Evolutionary conservation across 2,113 vertebrate species (phyloP).

Genomic region (Andinoacara biseriatus): DNA sequence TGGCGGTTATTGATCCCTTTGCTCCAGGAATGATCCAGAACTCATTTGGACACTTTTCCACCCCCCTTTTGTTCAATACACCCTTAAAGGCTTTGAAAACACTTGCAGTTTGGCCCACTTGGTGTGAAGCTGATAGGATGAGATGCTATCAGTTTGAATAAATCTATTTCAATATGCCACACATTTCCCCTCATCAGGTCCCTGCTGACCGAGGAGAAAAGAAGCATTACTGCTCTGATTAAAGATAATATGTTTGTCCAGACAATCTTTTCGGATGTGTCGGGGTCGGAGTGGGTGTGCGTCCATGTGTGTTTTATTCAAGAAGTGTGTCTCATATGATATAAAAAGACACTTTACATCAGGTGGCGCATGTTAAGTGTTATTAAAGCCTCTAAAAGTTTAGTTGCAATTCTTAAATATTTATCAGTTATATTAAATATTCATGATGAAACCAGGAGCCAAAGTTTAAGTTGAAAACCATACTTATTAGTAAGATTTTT

Average conservation of each 20-base stretch:
- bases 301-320: conserved; percentile 12
- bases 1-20: conserved; percentile 76
- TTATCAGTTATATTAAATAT: not conserved
- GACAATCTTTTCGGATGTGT: conserved; percentile 52
- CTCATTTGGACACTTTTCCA: conserved; percentile 73
- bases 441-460: not conserved
- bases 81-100: conserved; percentile 73
- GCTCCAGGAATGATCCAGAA: conserved; percentile 76
- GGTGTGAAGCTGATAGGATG: conserved; percentile 55
- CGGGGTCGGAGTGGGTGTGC: not conserved
- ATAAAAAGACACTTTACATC: not conserved
- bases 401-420: not conserved
- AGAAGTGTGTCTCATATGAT: not conserved
- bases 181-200: conserved; percentile 58
- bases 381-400: not conserved
- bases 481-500: not conserved
- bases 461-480: not conserved
- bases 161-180: conserved; percentile 73
- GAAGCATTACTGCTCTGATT: conserved; percentile 65
- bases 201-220: conserved; percentile 61
- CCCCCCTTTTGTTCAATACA: conserved; percentile 72
- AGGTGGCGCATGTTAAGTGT: not conserved
- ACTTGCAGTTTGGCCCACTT: conserved; percentile 61
- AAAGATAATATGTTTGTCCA: conserved; percentile 67
- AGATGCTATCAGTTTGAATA: conserved; percentile 70